phyloP scores from a whole-genome alignment of 92 coral and sea anemone species.

The Porites cylindrica region DNA sequence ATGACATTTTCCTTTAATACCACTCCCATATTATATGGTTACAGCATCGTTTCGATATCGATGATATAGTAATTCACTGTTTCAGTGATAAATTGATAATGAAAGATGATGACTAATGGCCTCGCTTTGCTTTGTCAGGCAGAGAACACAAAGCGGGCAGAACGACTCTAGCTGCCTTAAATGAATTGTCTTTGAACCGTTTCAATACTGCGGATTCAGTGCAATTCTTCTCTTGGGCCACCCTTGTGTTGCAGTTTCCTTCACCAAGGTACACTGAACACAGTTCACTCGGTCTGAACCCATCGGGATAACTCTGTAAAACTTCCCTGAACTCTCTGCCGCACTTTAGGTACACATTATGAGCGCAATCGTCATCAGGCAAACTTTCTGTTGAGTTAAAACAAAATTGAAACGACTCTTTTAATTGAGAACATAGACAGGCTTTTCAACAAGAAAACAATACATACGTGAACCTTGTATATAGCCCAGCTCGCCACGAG shows the following conservation, averaged over 20 bases:
- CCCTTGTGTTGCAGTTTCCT: not conserved
- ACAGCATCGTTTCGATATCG: too few species aligned
- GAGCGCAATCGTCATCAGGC: not conserved
- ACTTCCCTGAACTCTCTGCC: not conserved
- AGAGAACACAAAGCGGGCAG: not conserved
- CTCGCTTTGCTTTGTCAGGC: not conserved
- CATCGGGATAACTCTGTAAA: not conserved
- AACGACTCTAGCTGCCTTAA: not conserved
- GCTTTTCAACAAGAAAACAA: too few species aligned
- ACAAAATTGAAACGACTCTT: not conserved
- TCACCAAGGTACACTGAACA: not conserved
- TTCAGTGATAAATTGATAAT: too few species aligned
- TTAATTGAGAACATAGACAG: too few species aligned
- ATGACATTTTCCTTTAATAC: too few species aligned
- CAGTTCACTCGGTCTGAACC: not conserved
- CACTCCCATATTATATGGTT: too few species aligned
- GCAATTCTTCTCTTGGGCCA: not conserved
- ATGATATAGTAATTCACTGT: not conserved
- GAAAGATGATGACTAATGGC: not conserved
- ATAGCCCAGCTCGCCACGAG: too few species aligned
- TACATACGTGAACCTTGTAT: too few species aligned
- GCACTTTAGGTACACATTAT: not conserved
- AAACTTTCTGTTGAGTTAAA: conserved; percentile 6
- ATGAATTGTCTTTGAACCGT: conserved; percentile 22
- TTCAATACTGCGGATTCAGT: not conserved